Percentiles rank a stretch among this genome's conserved stretches.
Conservation (phyloP, 92 coral and sea anemone species). For the Epizoanthus ramosus region DNA sequence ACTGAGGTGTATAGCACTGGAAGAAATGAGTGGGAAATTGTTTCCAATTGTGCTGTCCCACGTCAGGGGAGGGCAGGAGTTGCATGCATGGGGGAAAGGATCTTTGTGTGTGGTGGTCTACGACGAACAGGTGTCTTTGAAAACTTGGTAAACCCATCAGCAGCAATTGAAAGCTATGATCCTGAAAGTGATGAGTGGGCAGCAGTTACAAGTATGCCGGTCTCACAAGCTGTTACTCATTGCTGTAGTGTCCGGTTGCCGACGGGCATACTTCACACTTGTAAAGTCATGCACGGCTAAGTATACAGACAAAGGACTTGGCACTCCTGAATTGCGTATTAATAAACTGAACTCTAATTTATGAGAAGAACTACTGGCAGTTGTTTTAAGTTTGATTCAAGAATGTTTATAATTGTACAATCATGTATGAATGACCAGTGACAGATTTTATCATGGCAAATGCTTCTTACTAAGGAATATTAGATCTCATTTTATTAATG, state of each 20-base stretch:
- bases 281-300: not conserved
- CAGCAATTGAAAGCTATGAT: not conserved
- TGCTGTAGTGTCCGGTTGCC: not conserved
- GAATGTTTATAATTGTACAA: no score
- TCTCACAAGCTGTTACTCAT: not conserved
- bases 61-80: not conserved
- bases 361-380: not conserved
- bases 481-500: no score
- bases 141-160: not conserved
- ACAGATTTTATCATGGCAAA: no score
- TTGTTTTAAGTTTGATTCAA: not conserved
- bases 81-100: not conserved
- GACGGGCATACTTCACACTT: not conserved
- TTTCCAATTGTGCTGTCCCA: not conserved
- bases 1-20: not conserved
- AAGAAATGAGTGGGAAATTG: conserved; percentile 3
- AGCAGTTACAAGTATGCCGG: not conserved
- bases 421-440: no score
- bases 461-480: no score
- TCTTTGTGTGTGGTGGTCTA: not conserved
- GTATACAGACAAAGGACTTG: not conserved
- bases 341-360: not conserved
- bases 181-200: not conserved
- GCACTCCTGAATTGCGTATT: not conserved
- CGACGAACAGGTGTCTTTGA: not conserved